These are phyloP conservation scores for Zaprionus lachaisei DNA, from an alignment of 1,140 invertebrate genomes.

Conservation along the genomic window DNA sequence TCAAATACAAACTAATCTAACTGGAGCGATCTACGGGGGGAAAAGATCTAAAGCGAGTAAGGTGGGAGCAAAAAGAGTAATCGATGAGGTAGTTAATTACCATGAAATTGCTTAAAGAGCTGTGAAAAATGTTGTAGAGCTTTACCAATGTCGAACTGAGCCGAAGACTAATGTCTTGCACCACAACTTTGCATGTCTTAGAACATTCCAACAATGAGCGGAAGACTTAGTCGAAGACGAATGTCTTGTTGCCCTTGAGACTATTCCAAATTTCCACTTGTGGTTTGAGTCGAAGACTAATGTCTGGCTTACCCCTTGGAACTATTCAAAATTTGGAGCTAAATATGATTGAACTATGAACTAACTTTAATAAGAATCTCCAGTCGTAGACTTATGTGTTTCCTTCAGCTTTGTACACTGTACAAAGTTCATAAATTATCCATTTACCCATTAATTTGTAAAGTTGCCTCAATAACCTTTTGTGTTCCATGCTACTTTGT, in stretches of 20 bases:
- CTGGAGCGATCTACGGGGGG: slow-evolving; percentile 30
- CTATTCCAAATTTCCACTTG: too few species aligned
- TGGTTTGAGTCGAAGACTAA: too few species aligned
- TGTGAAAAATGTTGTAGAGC: neutral
- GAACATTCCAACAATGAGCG: neutral
- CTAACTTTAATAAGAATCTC: neutral
- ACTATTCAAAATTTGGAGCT: too few species aligned
- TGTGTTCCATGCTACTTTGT: slow-evolving; percentile 19
- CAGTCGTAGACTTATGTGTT: neutral
- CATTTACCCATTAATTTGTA: neutral
- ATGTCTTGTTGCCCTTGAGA: too few species aligned
- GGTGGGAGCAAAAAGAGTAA: neutral
- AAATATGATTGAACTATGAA: neutral
- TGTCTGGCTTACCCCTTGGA: too few species aligned
- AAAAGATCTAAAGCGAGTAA: neutral
- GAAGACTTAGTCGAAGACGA: neutral
- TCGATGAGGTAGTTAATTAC: slow-evolving; percentile 1
- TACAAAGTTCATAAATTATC: too few species aligned
- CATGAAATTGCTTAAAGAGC: neutral
- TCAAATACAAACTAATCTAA: slow-evolving; percentile 31
- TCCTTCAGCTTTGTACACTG: too few species aligned
- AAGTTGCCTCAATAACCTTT: neutral
- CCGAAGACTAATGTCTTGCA: neutral
- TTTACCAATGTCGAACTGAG: neutral
- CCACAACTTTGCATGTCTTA: neutral